Evolutionary conservation across 2,113 vertebrate genomes (phyloP), one percentile per base, ranked within the genome.

Genomic region (Eulemur macaco): DNA sequence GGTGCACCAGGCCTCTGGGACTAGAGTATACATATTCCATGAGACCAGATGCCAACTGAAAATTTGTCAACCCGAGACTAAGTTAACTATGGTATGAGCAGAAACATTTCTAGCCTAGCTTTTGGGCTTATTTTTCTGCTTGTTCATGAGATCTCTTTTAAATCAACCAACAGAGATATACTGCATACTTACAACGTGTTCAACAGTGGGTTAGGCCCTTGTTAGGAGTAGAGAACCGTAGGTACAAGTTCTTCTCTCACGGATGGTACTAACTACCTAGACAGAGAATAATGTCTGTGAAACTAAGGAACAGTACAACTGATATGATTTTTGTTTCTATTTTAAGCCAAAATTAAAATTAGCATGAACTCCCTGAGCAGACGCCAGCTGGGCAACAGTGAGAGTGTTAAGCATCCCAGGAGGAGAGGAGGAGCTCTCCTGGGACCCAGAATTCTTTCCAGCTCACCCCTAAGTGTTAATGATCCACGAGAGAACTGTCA

Each of bases 261-360:
- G 1, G 34, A 80, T 17, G 45, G 18, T n/a, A 14, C 31, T 85
- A 56, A 74, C 52, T 89, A 37, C 54, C 60, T 12, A 34, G 31
- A 84, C 6, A 71, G 34, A 66, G 31, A 68, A n/a, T 20, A 91
- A 37, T 11, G 27, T 4, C 0, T 3, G 1, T 13, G 56, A 45
- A 80, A 6, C 7, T 60, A 76, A 85, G 77, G 42, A 91, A 47
- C 31, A n/a, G 47, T 11, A 42, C 56, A 23, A 54, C 68, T 7
- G 82, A 25, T 60, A 34, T 0, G 39, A 10, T 18, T 45, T 66
- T 81, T 89, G 66, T 89, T 93, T 81, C 86, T 78, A 42, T 93
- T 81, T 95, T 77, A 69, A 58, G 18, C 54, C 83, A 76, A 80
- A 94, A 86, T 94, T 84, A 85, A 97, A 93, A 96, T 56, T n/a